A percentile compares a stretch with the other conserved stretches of the same genome.
Evolutionary conservation across 1,140 invertebrate genomes (phyloP).

Genomic region (Drosophila subpulchrella): DNA sequence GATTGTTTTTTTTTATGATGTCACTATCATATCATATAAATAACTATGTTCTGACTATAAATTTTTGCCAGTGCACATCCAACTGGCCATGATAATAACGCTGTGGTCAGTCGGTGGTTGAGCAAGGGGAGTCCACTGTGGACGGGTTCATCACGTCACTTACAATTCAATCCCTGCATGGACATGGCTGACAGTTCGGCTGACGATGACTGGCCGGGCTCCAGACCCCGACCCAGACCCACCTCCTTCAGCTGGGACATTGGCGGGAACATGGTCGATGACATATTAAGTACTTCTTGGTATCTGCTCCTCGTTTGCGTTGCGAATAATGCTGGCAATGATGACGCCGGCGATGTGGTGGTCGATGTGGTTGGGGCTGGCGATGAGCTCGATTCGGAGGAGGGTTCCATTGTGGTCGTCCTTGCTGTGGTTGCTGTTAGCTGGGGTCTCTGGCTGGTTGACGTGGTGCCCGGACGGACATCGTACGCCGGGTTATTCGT

Average conservation of each 20-base stretch:
- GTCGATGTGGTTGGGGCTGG: conserved; percentile 36
- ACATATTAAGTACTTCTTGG: conserved; percentile 85
- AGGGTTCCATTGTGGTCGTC: conserved; percentile 28
- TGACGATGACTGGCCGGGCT: conserved; percentile 38
- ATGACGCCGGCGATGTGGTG: conserved; percentile 66
- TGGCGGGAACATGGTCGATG: conserved; percentile 83
- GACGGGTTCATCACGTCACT: conserved; percentile 67
- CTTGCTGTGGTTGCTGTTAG: conserved; percentile 33
- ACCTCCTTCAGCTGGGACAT: conserved; percentile 56
- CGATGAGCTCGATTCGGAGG: conserved; percentile 9
- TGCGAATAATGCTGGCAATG: conserved; percentile 76
- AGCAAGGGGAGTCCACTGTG: conserved; percentile 18
- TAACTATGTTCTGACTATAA: no score
- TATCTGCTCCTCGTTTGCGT: conserved; percentile 81
- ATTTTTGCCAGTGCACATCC: background rate
- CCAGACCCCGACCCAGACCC: conserved; percentile 15
- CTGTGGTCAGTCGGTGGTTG: conserved; percentile 27
- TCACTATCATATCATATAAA: no score
- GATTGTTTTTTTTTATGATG: no score
- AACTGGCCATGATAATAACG: conserved; percentile 47
- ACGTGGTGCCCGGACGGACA: conserved; percentile 45
- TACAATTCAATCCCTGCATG: conserved; percentile 84
- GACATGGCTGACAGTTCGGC: conserved; percentile 74
- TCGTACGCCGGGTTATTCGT: conserved; percentile 58
- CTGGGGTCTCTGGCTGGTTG: conserved; percentile 23